Base-by-base conservation (phyloP, 2,113 vertebrate species). In the Plectropomus leopardus region DNA sequence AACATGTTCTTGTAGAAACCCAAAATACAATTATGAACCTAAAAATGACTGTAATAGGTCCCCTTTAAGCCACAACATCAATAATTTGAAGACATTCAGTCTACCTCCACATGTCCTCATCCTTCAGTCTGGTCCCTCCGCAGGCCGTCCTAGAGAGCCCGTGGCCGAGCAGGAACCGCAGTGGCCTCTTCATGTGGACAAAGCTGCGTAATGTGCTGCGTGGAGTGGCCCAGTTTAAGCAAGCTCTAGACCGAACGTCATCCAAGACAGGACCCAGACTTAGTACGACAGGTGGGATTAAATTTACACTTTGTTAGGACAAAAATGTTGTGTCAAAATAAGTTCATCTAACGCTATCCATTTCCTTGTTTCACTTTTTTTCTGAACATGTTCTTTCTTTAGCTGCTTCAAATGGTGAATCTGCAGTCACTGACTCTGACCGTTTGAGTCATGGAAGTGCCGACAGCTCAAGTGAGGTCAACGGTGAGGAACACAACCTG, bases 151-250 rank as follows among this genome's bases (percentile, higher is more conserved):
- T 99, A 82, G 98, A 99, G 90, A 97, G 97, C 82, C 95, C 97
- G 0, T 99, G 98, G 98, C 98, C 98, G 4, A 97, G 96, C 78
- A 94, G 95, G 79, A 99, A 96, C 86, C 97, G 97, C n/a, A 98
- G 98, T 48, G 98, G 98, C 47, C 94, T 94, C 73, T 98, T 99
- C 85, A 96, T 99, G 86, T 99, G 98, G 98, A 98, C 96, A 72
- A 99, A 99, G 89, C 90, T 99, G 61, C 95, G 97, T 10, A 98
- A 98, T 26, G 95, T 99, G 60, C 80, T 99, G 24, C 95, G 84
- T 28, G 97, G 97, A 58, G 95, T 97, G 73, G 93, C 93, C 3
- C 98, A 98, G 57, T 99, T 99, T 92, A 97, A 96, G 70, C 96
- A 95, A 14, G 94, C 94, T 23, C 86, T 96, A 36, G 92, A 88